Evolutionary conservation across 2,797 vertebrate genomes (phyloP).

Genomic region (Etheostoma perlongum): DNA sequence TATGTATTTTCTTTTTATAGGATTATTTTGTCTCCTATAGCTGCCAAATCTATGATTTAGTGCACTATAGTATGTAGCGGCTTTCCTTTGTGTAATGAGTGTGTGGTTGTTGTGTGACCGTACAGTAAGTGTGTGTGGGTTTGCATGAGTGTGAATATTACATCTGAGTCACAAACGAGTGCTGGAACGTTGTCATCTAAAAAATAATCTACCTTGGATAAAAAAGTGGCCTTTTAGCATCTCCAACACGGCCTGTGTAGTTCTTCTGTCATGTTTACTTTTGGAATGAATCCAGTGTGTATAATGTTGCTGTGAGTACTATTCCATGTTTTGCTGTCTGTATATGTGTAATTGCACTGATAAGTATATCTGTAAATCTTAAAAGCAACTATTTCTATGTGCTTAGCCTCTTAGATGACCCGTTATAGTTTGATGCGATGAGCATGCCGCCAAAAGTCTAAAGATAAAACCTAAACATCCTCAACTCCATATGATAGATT

Average conservation of each 20-base stretch:
- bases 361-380: slow-evolving; percentile 60
- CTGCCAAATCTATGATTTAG: slow-evolving; percentile 72
- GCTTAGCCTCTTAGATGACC: slow-evolving; percentile 62
- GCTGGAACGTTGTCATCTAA: slow-evolving; percentile 57
- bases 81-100: slow-evolving; percentile 60
- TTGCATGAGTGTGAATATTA: slow-evolving; percentile 56
- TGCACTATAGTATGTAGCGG: slow-evolving; percentile 73
- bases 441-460: slow-evolving; percentile 76
- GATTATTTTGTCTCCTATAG: slow-evolving; percentile 68
- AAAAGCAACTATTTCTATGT: slow-evolving; percentile 58
- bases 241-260: slow-evolving; percentile 69
- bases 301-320: slow-evolving; percentile 61
- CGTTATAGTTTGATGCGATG: slow-evolving; percentile 62
- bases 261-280: slow-evolving; percentile 60
- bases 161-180: slow-evolving; percentile 52
- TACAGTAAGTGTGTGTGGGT: slow-evolving; percentile 51
- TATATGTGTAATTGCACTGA: slow-evolving; percentile 67
- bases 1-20: slow-evolving; percentile 64
- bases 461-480: slow-evolving; percentile 43
- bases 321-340: slow-evolving; percentile 59
- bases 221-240: slow-evolving; percentile 84
- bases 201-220: slow-evolving; percentile 78
- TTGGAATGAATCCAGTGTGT: slow-evolving; percentile 58
- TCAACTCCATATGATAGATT: slow-evolving; percentile 26
- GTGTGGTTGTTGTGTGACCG: slow-evolving; percentile 57